Evolutionary conservation across 2,797 vertebrate species (phyloP), one percentile per base, ranked within the genome.

Genomic region (Acipenser ruthenus): DNA sequence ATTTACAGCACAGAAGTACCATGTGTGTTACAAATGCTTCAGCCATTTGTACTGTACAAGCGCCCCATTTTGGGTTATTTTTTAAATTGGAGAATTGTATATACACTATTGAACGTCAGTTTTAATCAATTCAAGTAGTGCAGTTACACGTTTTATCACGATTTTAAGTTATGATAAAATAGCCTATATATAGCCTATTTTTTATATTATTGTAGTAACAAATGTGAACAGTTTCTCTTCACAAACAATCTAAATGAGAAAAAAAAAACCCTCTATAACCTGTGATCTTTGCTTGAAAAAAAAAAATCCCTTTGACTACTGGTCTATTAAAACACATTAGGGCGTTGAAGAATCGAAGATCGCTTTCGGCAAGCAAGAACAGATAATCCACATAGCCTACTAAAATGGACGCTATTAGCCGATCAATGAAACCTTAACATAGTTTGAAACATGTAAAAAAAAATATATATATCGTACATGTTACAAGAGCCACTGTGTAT

Each of bases 1-100:
- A 91, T 95, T 95, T 93, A 93, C 92, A 93, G 90, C 87, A 86
- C 79, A 61, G 74, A 79, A 84, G 84, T 89, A 73, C 73, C 74
- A 60, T 82, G 86, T 84, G 83, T 84, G 78, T 71, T 84, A 84
- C 83, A 88, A 83, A 84, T 85, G 80, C 87, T 84, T 78, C 79
- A 85, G 82, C 79, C 76, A 79, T 79, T 75, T 78, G 78, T 76
- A 83, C 74, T 70, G 3, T 70, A 80, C 80, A 48, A 65, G n/a
- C 53, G 59, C 50, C 50, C 68, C 62, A 60, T 65, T 64, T 50
- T 64, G 62, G 37, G 37, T 4, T 37, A 58, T 23, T 50, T 50
- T 53, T 23, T 48, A 60, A 59, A 67, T 52, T 62, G 49, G 47
- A 55, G 10, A 68, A 56, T 18, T 13, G 8, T 37, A 63, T 62